Evolutionary conservation across 2,888 invertebrate species (phyloP).

Genomic region (Ceriagrion tenellum): DNA sequence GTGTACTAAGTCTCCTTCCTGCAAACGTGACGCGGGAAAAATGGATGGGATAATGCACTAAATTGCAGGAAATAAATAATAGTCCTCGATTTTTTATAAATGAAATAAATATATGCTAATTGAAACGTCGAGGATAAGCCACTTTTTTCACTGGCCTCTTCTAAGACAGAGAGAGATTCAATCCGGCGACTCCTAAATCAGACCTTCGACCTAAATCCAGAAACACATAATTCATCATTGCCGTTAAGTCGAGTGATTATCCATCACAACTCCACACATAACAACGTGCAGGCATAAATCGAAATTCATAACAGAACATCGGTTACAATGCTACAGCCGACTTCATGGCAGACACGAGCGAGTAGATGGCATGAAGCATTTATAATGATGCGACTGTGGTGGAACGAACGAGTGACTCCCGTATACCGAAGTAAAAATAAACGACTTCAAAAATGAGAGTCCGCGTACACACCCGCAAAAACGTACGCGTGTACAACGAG

Average conservation of each 20-base stretch:
- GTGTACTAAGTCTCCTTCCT: too few relatives aligned
- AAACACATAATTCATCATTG: not conserved
- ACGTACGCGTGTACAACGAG: not conserved
- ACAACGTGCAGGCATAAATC: not conserved
- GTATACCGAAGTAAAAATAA: slow-evolving; percentile 46
- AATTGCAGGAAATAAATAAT: too few relatives aligned
- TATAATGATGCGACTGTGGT: slow-evolving; percentile 44
- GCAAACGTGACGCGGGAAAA: too few relatives aligned
- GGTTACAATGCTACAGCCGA: not conserved
- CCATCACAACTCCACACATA: not conserved
- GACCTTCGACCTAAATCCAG: not conserved
- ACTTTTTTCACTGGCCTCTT: too few relatives aligned
- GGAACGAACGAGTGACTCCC: slow-evolving; percentile 37
- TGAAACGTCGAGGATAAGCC: too few relatives aligned
- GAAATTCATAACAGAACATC: not conserved
- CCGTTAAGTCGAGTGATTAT: not conserved
- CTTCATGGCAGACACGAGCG: not conserved
- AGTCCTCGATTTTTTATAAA: too few relatives aligned
- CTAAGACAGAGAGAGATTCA: too few relatives aligned
- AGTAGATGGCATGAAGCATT: slow-evolving; percentile 16
- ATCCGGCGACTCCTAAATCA: too few relatives aligned
- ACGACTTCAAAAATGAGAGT: not conserved
- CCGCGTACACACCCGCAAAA: not conserved
- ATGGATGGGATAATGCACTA: too few relatives aligned
- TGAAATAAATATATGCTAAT: too few relatives aligned